phyloP scores from a whole-genome alignment of 2,113 vertebrate genomes.

The Protobothrops flavoviridis region DNA sequence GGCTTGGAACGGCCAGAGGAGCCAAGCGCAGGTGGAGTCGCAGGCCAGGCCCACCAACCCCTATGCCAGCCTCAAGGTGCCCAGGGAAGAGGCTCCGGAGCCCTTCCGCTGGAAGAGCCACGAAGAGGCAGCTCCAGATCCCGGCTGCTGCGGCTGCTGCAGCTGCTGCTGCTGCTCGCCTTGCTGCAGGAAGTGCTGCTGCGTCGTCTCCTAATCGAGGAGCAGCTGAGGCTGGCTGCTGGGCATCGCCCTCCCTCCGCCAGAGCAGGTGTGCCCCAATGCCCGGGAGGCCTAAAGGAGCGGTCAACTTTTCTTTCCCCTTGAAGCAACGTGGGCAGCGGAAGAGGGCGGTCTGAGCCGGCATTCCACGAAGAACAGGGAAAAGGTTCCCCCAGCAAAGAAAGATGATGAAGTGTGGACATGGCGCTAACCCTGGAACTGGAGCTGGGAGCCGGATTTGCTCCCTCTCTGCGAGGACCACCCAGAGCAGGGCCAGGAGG shows the following conservation, averaged over 20 bases:
- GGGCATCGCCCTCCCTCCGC: neutral
- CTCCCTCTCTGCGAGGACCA: neutral
- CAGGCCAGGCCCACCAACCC: slow-evolving; percentile 68
- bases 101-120: slow-evolving; percentile 62
- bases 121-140: neutral
- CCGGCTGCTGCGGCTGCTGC: slow-evolving; percentile 33
- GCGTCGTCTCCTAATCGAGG: slow-evolving; percentile 60
- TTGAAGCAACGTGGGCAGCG: neutral
- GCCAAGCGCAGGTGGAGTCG: slow-evolving; percentile 38
- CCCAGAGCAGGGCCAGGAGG: neutral
- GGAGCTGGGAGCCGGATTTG: neutral
- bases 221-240: neutral
- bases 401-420: neutral
- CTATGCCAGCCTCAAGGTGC: slow-evolving; percentile 58
- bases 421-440: neutral
- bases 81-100: neutral
- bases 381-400: neutral
- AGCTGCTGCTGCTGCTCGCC: neutral
- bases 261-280: neutral
- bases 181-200: slow-evolving; percentile 59
- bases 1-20: neutral
- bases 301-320: no score
- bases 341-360: neutral
- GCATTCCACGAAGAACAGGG: neutral
- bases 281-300: neutral